These are phyloP conservation scores for Metacarcinus magister DNA, from an alignment of 2,888 invertebrate genomes.

Conservation along the genomic window DNA sequence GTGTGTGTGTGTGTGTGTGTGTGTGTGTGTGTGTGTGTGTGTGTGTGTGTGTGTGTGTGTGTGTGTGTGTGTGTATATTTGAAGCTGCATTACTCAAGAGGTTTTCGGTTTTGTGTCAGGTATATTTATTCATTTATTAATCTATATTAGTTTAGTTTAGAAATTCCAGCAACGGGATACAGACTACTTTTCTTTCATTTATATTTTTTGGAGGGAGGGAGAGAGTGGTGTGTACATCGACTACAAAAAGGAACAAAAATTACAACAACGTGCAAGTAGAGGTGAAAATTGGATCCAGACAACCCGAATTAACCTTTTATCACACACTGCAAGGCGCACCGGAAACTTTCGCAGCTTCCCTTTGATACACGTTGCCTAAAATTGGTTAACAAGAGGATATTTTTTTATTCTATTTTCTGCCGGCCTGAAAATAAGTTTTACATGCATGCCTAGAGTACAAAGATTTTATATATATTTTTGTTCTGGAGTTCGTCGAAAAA, in stretches of 20 bases:
- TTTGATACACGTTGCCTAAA: neutral
- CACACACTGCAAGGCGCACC: neutral
- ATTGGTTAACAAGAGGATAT: neutral
- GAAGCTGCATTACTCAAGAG: neutral
- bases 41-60: constrained; percentile 61
- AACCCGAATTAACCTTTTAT: neutral
- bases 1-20: constrained; percentile 49
- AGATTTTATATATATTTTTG: no score
- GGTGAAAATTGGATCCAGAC: neutral
- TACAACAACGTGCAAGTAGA: neutral
- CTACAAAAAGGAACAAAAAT: neutral
- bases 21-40: constrained; percentile 64
- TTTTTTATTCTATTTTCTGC: neutral
- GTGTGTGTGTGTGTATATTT: constrained; percentile 53
- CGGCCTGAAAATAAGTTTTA: neutral
- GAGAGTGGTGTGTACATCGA: no score
- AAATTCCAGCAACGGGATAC: neutral
- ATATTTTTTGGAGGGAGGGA: no score
- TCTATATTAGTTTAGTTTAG: no score
- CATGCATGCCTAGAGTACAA: neutral
- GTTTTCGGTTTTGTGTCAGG: neutral
- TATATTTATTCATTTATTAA: neutral
- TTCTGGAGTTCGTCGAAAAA: neutral
- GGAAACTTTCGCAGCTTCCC: neutral
- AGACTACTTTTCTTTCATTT: neutral